Evolutionary conservation across 2,113 vertebrate species (phyloP), one percentile per base, ranked within the genome.

Genomic region (Percina caprodes): DNA sequence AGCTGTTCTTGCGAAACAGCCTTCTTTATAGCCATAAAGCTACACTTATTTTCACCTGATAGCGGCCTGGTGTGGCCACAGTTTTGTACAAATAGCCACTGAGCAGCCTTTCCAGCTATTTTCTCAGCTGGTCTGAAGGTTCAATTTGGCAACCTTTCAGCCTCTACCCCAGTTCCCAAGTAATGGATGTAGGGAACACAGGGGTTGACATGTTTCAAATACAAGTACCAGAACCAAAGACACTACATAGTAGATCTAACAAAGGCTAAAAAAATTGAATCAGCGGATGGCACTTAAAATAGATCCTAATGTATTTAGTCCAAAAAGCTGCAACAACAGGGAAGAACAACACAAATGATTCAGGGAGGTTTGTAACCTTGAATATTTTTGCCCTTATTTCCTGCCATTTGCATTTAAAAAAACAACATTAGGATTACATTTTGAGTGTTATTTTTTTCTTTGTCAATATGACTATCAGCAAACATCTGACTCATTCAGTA

Each of bases 401-500:
- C 62, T 72, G 66, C 75, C 56, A 79, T 86, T 74, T 48, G 23
- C 52, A 63, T 42, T 42, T 10, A 42, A 42, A 42, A 54, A 39
- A 63, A 89, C 86, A 81, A 83, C 68, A 78, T 45, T 49, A 6
- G 33, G 2, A 59, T 83, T 75, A 56, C 26, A 67, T 66, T 75
- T 46, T 23, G 26, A 87, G 66, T 73, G 56, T 56, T 15, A 49
- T 35, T 56, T n/a, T 1, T 9, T n/a, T 14, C 33, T 16, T 45
- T 0, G 66, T 68, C 74, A 73, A 75, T 86, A 81, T 63, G 71
- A 85, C 83, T 70, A 77, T 58, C 67, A 66, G 66, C 73, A 42
- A 79, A 62, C 2, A 58, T 87, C 56, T 88, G 86, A 89, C 73
- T 91, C 88, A 89, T 69, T 73, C 77, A 70, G 86, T 56, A 45